Base-by-base conservation (phyloP, 2,113 vertebrate genomes). In the Fulmarus glacialis region DNA sequence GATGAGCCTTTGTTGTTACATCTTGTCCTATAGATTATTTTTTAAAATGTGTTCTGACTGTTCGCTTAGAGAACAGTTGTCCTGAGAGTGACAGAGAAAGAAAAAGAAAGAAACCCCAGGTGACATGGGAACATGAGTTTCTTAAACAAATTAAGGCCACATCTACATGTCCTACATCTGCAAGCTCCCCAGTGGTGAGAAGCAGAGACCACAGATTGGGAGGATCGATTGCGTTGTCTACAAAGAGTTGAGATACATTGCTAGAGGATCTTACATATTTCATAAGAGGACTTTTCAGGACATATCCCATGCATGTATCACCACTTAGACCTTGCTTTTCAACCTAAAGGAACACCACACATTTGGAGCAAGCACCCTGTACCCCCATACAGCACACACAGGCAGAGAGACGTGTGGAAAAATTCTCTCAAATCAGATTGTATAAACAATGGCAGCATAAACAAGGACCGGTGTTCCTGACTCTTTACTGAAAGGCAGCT, bases 31-130 rank as follows among this genome's bases (percentile, higher is more conserved):
- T 32, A 73, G 73, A 81, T 93, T 91, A 68, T 82, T 84, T 90
- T 87, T 90, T 4, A 34, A 88, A 94, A 97, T 70, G 47, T 77
- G 23, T 91, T 90, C 83, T 90, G 73, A 87, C 93, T 91, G 62
- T 75, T 93, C 67, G 58, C 29, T 74, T 70, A 20, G 42, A 87
- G 26, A 94, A 85, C 50, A 95, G 92, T 15, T 93, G 75, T 86
- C 63, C 63, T 56, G 82, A 83, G 52, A 91, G 11, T 53, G 42
- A 77, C 36, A 67, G 45, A 59, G 85, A 87, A 77, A 92, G 22
- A 86, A 90, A 90, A 84, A 78, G 22, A 60, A 88, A 75, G 71
- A 80, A 80, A 82, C 15, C 7, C 15, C 78, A 80, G 58, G 47
- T 92, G 63, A 83, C 56, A 62, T 5, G 17, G 43, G 73, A 59